A percentile compares a stretch with the other conserved stretches of the same genome.
These are phyloP conservation scores for Eilema griseolum DNA, from an alignment of 2,888 invertebrate species.

Conservation along the genomic window DNA sequence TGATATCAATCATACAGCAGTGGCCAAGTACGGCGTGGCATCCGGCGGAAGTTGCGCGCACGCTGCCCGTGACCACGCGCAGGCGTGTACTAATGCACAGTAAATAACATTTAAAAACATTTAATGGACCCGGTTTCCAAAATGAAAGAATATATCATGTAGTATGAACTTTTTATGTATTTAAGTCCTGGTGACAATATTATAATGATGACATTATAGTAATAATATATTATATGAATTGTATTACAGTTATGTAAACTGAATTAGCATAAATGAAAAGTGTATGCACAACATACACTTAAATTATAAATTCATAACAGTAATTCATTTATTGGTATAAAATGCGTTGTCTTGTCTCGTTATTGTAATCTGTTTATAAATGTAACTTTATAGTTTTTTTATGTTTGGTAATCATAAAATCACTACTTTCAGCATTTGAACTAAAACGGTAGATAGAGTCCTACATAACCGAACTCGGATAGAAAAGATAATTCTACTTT, in stretches of 20 bases:
- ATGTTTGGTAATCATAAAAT: too few relatives aligned
- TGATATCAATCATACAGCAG: conserved; percentile 57
- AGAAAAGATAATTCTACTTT: too few relatives aligned
- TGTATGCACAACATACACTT: too few relatives aligned
- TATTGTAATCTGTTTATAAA: too few relatives aligned
- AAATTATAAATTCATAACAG: too few relatives aligned
- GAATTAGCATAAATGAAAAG: too few relatives aligned
- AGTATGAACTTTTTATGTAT: conserved; percentile 3
- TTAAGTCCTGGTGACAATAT: conserved; percentile 6
- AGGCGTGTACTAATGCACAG: conserved; percentile 55
- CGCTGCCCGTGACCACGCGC: conserved; percentile 80
- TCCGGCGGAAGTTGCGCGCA: conserved; percentile 84
- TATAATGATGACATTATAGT: not conserved
- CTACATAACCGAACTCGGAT: too few relatives aligned
- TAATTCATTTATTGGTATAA: too few relatives aligned
- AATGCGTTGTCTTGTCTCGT: too few relatives aligned
- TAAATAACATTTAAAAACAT: conserved; percentile 47
- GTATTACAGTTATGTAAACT: not conserved
- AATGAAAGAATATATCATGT: conserved; percentile 28
- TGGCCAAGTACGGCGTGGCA: conserved; percentile 72
- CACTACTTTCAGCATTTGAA: too few relatives aligned
- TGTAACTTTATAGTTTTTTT: too few relatives aligned
- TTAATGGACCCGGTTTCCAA: conserved; percentile 34
- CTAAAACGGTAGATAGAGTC: too few relatives aligned
- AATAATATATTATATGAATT: not conserved